Percentiles rank a stretch among this genome's conserved stretches.
Evolutionary conservation across 2,888 invertebrate species (phyloP).

Genomic region (Abrostola tripartita): DNA sequence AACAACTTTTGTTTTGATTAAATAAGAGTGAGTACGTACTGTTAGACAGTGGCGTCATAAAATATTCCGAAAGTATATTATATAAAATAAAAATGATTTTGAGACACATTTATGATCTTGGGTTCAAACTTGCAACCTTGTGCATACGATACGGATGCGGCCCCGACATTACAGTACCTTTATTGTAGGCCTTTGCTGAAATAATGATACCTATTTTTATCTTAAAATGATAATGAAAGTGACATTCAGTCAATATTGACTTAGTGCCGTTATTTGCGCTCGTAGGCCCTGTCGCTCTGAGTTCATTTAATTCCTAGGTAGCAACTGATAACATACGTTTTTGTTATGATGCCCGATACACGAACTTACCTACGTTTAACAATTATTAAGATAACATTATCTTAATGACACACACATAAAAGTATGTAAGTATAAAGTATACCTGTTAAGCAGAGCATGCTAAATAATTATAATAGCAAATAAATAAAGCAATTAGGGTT

Average conservation of each 20-base stretch:
- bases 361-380: constrained; percentile 29
- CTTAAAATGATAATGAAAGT: constrained; percentile 26
- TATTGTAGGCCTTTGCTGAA: not conserved
- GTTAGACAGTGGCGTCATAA: too few relatives aligned
- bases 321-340: constrained; percentile 47
- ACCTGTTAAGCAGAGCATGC: constrained; percentile 9
- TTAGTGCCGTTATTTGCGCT: constrained; percentile 23
- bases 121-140: too few relatives aligned
- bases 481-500: not conserved
- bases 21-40: too few relatives aligned
- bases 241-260: constrained; percentile 34
- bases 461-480: constrained; percentile 14
- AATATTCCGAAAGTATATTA: too few relatives aligned
- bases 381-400: constrained; percentile 43
- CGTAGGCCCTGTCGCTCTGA: constrained; percentile 18
- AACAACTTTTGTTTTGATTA: too few relatives aligned
- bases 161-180: too few relatives aligned
- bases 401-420: constrained; percentile 35
- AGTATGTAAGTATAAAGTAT: constrained; percentile 8
- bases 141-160: too few relatives aligned
- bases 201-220: not conserved
- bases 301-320: constrained; percentile 43
- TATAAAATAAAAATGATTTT: too few relatives aligned
- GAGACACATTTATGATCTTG: too few relatives aligned
- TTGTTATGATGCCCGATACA: constrained; percentile 49